Evolutionary conservation across 2,888 invertebrate species (phyloP).

Genomic region (Drosophila picticornis): DNA sequence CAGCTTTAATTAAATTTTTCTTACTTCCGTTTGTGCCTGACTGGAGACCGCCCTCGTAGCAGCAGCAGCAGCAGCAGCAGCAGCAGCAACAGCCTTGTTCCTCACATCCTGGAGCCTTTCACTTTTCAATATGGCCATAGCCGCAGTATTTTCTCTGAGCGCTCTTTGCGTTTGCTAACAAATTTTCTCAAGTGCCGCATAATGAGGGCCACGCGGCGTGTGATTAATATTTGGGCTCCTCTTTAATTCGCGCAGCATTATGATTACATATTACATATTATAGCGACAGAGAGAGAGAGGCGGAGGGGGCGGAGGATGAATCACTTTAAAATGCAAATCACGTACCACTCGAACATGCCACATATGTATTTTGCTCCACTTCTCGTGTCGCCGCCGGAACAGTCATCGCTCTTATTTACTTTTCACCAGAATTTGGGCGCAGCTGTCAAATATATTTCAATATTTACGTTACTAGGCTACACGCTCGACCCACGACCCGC

Average conservation of each 20-base stretch:
- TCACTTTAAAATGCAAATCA: slow-evolving; percentile 78
- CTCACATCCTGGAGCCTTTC: slow-evolving; percentile 54
- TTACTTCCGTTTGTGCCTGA: slow-evolving; percentile 61
- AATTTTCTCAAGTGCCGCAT: slow-evolving; percentile 75
- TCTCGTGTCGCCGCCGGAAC: slow-evolving; percentile 37
- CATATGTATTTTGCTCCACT: slow-evolving; percentile 54
- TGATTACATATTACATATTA: slow-evolving; percentile 78
- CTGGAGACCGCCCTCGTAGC: slow-evolving; percentile 11
- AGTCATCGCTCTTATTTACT: slow-evolving; percentile 69
- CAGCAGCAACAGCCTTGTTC: slow-evolving; percentile 3
- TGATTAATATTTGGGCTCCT: slow-evolving; percentile 73
- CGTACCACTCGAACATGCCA: slow-evolving; percentile 53
- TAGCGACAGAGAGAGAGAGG: background rate
- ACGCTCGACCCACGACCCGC: slow-evolving; percentile 1
- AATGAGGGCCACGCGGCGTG: slow-evolving; percentile 80
- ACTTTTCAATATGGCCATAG: slow-evolving; percentile 58
- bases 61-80: background rate
- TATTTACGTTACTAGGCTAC: slow-evolving; percentile 70
- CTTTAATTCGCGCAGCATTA: slow-evolving; percentile 75
- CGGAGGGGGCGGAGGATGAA: slow-evolving; percentile 3
- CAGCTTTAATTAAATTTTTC: slow-evolving; percentile 78
- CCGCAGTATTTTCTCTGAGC: slow-evolving; percentile 11
- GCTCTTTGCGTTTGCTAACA: slow-evolving; percentile 34
- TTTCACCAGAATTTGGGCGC: slow-evolving; percentile 74
- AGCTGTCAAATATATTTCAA: slow-evolving; percentile 81